Conservation (phyloP, 1,140 invertebrate species). For the Spodoptera frugiperda region DNA sequence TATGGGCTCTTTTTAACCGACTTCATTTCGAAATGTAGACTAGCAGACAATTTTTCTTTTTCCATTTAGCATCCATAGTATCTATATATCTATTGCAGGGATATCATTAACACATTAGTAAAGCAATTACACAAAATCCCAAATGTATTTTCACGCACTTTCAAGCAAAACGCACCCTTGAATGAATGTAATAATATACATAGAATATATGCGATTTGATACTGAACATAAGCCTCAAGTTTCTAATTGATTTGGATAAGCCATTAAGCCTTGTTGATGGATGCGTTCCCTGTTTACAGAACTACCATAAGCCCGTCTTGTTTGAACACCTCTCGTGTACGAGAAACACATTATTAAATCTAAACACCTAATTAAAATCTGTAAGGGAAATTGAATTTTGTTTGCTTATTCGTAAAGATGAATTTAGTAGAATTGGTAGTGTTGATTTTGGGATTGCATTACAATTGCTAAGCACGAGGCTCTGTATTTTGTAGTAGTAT, state of each 20-base stretch:
- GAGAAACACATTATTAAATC: slow-evolving; percentile 25
- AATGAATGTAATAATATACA: slow-evolving; percentile 9
- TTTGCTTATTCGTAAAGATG: not conserved
- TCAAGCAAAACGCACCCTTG: not conserved
- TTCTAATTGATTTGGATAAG: slow-evolving; percentile 82
- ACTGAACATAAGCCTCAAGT: slow-evolving; percentile 66
- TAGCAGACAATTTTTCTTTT: no score
- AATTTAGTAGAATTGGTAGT: not conserved
- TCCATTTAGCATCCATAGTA: no score
- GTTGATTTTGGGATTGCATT: not conserved
- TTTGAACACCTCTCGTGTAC: slow-evolving; percentile 37
- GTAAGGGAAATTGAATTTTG: not conserved
- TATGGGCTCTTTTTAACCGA: no score
- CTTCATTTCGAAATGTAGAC: no score
- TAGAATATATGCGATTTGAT: slow-evolving; percentile 47
- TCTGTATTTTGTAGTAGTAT: no score
- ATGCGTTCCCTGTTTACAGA: slow-evolving; percentile 70
- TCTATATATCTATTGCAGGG: not conserved
- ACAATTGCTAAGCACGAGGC: no score
- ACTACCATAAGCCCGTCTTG: slow-evolving; percentile 57
- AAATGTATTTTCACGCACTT: not conserved
- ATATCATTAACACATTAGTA: not conserved
- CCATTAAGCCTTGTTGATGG: slow-evolving; percentile 77
- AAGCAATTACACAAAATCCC: not conserved
- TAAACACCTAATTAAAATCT: slow-evolving; percentile 19